Base-by-base conservation (phyloP, 2,888 invertebrate genomes). In the Spilosoma lubricipeda region DNA sequence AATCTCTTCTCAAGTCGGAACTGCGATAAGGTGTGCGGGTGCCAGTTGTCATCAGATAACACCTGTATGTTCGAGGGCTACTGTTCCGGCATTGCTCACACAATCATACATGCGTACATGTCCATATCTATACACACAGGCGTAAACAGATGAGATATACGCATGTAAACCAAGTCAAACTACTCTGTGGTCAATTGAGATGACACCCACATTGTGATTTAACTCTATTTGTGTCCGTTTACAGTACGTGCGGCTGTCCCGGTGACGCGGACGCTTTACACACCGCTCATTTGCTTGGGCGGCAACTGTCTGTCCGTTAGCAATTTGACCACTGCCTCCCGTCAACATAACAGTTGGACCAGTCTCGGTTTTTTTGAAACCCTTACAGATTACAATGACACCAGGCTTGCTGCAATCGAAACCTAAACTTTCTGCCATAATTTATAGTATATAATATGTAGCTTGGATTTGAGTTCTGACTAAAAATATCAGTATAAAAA, bases 121-220 rank as follows among this genome's bases (percentile, higher is more conserved):
- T 52, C 23, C 8, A 23, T 9, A 52, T 52, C 8, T 48, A 20
- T 23, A 23, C 23, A 52, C 23, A 52, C 27, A 63, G 4, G 30
- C 30, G 15, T 63, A 30, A 30, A 30, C 30, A 63, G 27, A 27
- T 27, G 59, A 3, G 59, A 18, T 3, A 63, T 30, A 15, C 30
- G 30, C 27, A 63, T 63, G 30, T 63, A 63, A 63, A 63, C 18
- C 27, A 27, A 63, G 30, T 63, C 18, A 30, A 63, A 63, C 18
- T 30, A 63, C 63, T 63, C 30, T 74, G 79, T 79, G 81, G 80
- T 74, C 82, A 69, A 70, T 73, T 56, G 77, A 78, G 80, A 33
- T 33, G 69, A 79, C 76, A 77, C 76, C 77, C 76, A 80, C 74
- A 70, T 67, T 77, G 80, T 71, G 27, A 63, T 63, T 63, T 30